Conservation (phyloP, 1,140 invertebrate genomes). For the Thaumetopoea pityocampa region DNA sequence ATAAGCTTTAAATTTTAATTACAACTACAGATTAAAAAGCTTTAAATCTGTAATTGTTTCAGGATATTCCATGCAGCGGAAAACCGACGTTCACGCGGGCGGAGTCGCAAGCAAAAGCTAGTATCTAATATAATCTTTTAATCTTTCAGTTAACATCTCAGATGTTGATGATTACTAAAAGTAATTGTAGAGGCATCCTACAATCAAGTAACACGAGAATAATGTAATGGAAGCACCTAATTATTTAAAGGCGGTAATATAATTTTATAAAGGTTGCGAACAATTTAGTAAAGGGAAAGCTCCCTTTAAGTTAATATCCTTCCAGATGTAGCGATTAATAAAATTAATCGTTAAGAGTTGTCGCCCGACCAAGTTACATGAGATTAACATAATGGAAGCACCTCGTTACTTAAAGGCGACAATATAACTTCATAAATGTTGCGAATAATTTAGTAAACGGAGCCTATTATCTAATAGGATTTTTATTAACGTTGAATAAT, state of each 20-base stretch:
- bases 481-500: slow-evolving; percentile 13
- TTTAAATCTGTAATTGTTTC: no score
- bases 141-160: no score
- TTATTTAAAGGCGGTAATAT: slow-evolving; percentile 4
- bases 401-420: slow-evolving; percentile 9
- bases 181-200: not conserved
- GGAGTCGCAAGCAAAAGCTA: no score
- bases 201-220: slow-evolving; percentile 2
- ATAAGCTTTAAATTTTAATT: no score
- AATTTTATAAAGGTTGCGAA: slow-evolving; percentile 19
- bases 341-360: not conserved
- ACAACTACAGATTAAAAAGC: no score
- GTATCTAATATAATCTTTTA: no score
- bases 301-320: no score
- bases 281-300: slow-evolving; percentile 9
- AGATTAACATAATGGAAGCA: slow-evolving; percentile 11
- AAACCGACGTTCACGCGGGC: no score
- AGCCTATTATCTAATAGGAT: no score
- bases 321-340: no score
- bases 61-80: no score
- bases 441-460: slow-evolving; percentile 11
- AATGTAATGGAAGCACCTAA: slow-evolving; percentile 14
- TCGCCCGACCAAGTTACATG: not conserved
- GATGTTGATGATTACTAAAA: no score
- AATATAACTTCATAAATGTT: slow-evolving; percentile 15